Percentiles rank a stretch among this genome's conserved stretches.
These are phyloP conservation scores for Leptatherina wallacei DNA, from an alignment of 2,797 vertebrate species.

Conservation along the genomic window DNA sequence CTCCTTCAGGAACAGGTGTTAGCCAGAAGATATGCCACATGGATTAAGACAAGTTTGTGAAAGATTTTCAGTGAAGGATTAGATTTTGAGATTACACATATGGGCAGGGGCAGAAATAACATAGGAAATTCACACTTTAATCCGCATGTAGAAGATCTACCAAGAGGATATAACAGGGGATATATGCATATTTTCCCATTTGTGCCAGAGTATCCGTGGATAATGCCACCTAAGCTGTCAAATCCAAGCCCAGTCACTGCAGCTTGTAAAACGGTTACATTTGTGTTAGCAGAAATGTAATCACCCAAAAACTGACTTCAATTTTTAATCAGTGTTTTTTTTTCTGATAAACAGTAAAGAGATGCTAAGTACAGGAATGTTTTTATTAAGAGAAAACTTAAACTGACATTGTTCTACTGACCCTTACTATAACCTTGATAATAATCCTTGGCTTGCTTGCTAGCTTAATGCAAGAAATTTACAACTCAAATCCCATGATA, in stretches of 20 bases:
- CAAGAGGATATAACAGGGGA: conserved; percentile 24
- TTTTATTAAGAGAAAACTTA: neutral
- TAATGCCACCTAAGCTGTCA: conserved; percentile 65
- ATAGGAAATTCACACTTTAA: conserved; percentile 73
- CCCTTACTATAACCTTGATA: neutral
- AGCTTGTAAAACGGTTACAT: neutral
- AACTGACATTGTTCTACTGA: neutral
- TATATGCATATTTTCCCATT: conserved; percentile 42
- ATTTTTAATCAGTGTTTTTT: neutral
- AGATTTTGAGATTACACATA: conserved; percentile 75
- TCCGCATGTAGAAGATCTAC: conserved; percentile 60
- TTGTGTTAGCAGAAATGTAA: conserved; percentile 9
- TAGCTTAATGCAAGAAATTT: neutral
- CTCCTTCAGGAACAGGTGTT: conserved; percentile 70
- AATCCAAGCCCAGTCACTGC: conserved; percentile 15
- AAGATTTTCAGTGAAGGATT: conserved; percentile 60
- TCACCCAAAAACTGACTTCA: neutral
- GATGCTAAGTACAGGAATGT: neutral
- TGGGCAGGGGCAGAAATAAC: conserved; percentile 49
- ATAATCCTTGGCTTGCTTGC: neutral
- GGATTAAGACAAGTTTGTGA: conserved; percentile 74
- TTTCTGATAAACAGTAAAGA: neutral
- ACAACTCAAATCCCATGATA: neutral
- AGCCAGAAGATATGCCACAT: conserved; percentile 41
- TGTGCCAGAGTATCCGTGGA: conserved; percentile 34